A percentile compares a stretch with the other conserved stretches of the same genome.
Conservation (phyloP, 2,113 vertebrate species). For the Strigops habroptila region DNA sequence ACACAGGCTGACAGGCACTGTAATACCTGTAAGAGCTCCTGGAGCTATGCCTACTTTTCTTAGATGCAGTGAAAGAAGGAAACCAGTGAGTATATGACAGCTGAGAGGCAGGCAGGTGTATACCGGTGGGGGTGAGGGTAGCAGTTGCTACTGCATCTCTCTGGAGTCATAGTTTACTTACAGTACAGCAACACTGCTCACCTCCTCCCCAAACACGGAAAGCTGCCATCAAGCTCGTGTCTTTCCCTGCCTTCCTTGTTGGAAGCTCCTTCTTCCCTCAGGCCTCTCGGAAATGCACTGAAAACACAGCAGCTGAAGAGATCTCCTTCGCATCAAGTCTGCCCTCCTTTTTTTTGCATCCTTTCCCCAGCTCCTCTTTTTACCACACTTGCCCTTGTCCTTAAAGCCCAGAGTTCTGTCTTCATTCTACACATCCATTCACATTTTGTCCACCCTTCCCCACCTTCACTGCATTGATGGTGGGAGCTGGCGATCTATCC, state of each 20-base stretch:
- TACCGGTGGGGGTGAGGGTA: not conserved
- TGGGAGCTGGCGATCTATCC: not conserved
- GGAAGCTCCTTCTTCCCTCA: not conserved
- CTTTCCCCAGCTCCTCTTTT: not conserved
- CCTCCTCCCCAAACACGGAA: not conserved
- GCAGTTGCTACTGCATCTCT: not conserved
- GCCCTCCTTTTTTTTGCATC: not conserved
- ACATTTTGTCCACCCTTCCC: not conserved
- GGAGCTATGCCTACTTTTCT: not conserved
- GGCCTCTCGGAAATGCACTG: not conserved
- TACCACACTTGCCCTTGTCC: not conserved
- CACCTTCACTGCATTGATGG: rapidly evolving
- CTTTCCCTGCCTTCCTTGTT: not conserved
- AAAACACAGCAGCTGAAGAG: not conserved
- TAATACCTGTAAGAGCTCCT: not conserved
- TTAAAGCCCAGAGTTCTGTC: not conserved
- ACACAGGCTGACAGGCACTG: not conserved
- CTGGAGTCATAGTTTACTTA: slow-evolving; percentile 6
- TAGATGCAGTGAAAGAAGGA: not conserved
- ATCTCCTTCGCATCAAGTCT: not conserved
- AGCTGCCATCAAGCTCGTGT: not conserved
- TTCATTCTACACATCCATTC: not conserved
- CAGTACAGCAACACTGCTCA: not conserved
- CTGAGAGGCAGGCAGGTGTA: slow-evolving; percentile 20
- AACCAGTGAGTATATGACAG: not conserved